Evolutionary conservation across 2,113 vertebrate species (phyloP), one percentile per base, ranked within the genome.

Genomic region (Clarias macrocephalus): DNA sequence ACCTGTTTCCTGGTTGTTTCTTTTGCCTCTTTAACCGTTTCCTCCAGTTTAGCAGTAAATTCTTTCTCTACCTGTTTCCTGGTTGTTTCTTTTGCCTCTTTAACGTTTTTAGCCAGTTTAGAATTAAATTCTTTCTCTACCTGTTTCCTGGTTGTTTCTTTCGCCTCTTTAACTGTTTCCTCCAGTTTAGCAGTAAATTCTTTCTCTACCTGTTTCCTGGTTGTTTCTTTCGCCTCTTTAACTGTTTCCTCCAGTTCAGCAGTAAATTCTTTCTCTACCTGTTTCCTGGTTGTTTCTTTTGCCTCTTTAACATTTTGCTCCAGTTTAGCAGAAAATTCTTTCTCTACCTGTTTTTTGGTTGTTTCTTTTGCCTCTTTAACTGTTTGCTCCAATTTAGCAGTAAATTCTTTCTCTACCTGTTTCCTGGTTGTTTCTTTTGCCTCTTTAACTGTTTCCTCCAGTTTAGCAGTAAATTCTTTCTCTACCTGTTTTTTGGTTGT

Each of bases 31-130:
- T 59, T 65, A 59, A 84, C 19, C 42, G 42, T 42, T 33, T 23
- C 0, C 37, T 48, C 19, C 5, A 84, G 82, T 48, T 16, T 0
- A 7, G 10, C 16, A 18, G 1, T 25, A 57, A 73, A 76, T 19
- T 85, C 56, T 18, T 62, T 0, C 70, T 75, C 83, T 19, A 70
- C 54, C 57, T 85, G 83, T 84, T 16, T 48, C 56, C 83, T 73
- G 5, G 83, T 54, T 9, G 18, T 25, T n/a, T 3, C 0, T 59
- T 84, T 66, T 12, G 54, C 28, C 42, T 73, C 19, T 60, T 59
- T 65, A 59, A 84, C 19, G 42, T 42, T 42, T 33, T 23, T 1
- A 59, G 48, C 19, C 5, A 84, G 82, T 48, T 16, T 0, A 7
- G 10, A 8, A 18, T 0, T 25, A 57, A 73, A 76, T 19, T 85